phyloP scores from a whole-genome alignment of 2,113 vertebrate genomes.

The Calypte anna region DNA sequence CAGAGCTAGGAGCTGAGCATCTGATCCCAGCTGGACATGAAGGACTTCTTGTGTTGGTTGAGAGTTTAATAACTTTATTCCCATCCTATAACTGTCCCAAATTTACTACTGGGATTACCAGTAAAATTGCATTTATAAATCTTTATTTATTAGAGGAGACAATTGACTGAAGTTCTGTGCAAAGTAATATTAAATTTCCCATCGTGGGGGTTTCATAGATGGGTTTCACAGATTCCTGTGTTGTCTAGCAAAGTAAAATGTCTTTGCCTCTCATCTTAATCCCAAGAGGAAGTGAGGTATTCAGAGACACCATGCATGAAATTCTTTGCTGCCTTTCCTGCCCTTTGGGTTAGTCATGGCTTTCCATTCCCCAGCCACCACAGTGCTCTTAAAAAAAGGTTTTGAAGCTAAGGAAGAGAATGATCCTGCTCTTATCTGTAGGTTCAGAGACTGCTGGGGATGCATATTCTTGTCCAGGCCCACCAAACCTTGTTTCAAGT shows the following conservation, averaged over 20 bases:
- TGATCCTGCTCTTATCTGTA: neutral
- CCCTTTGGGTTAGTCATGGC: conserved; percentile 20
- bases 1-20: neutral
- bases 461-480: neutral
- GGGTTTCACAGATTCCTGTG: neutral
- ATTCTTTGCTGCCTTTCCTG: conserved; percentile 24
- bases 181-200: neutral
- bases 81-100: neutral
- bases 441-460: neutral
- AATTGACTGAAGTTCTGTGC: neutral
- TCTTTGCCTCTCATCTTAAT: conserved; percentile 27
- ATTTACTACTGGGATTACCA: neutral
- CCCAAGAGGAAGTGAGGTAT: conserved; percentile 3
- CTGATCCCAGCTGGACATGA: neutral
- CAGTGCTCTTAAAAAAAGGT: neutral
- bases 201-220: neutral
- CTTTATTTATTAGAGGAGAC: neutral
- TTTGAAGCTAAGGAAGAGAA: neutral
- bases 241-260: conserved; percentile 24
- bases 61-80: neutral
- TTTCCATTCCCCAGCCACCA: neutral
- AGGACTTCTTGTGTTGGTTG: neutral
- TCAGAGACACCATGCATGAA: neutral
- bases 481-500: neutral
- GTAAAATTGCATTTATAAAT: neutral